A percentile compares a stretch with the other conserved stretches of the same genome.
Evolutionary conservation across 2,888 invertebrate species (phyloP).

Genomic region (Physocephala rufipes): DNA sequence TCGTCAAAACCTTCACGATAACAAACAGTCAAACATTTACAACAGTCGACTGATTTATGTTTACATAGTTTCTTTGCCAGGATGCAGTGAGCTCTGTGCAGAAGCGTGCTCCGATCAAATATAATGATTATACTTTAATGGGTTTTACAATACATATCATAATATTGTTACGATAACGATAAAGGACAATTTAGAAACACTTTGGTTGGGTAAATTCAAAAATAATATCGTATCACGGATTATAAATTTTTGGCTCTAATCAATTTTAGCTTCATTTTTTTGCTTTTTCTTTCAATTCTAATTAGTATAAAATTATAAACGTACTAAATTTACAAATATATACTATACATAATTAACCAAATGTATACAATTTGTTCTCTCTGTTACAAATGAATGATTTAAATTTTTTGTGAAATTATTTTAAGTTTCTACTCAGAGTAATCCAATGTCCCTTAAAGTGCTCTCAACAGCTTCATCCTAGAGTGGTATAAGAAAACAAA

Average conservation of each 20-base stretch:
- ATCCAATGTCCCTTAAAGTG: slow-evolving; percentile 92
- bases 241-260: too few species aligned
- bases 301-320: not conserved
- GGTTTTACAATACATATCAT: not conserved
- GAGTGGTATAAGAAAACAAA: slow-evolving; percentile 54
- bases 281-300: not conserved
- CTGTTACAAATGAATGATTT: not conserved
- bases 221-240: too few species aligned
- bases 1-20: too few species aligned
- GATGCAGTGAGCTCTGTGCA: not conserved
- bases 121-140: too few species aligned
- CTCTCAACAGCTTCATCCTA: slow-evolving; percentile 95
- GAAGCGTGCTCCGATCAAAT: not conserved
- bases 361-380: not conserved
- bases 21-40: too few species aligned
- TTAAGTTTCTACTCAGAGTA: slow-evolving; percentile 71
- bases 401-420: too few species aligned
- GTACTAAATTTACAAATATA: not conserved
- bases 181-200: not conserved
- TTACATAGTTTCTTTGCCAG: too few species aligned
- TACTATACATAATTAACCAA: not conserved
- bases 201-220: not conserved
- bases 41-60: too few species aligned
- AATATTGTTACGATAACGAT: not conserved
- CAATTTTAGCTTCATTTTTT: too few species aligned